Evolutionary conservation across 2,888 invertebrate genomes (phyloP).

Genomic region (Ashinkailepas kermadecensis): DNA sequence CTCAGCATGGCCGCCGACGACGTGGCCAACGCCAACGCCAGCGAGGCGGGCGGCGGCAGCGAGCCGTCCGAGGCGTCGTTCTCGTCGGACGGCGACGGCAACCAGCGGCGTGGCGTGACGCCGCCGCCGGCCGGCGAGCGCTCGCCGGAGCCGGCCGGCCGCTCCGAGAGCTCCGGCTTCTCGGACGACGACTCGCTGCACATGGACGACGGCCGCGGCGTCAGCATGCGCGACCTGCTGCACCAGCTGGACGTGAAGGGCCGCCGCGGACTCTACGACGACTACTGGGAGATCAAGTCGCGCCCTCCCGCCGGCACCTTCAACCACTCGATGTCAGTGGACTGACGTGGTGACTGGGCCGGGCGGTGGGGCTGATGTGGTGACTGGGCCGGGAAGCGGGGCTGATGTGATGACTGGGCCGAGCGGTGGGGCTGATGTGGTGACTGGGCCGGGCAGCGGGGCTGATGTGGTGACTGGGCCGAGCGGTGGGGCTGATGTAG

Average conservation of each 20-base stretch:
- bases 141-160: conserved; percentile 58
- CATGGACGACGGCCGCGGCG: conserved; percentile 42
- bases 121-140: conserved; percentile 32
- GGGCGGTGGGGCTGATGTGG: background rate
- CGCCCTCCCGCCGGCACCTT: conserved; percentile 81
- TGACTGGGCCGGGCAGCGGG: too few relatives aligned
- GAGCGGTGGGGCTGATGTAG: too few relatives aligned
- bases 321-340: conserved; percentile 66
- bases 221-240: conserved; percentile 65
- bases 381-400: conserved; percentile 41
- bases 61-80: conserved; percentile 16
- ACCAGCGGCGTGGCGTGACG: conserved; percentile 34
- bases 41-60: conserved; percentile 7
- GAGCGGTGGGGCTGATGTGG: too few relatives aligned
- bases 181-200: conserved; percentile 66
- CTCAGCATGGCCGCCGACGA: conserved; percentile 14
- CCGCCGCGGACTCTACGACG: conserved; percentile 70
- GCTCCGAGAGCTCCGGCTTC: conserved; percentile 58
- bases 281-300: conserved; percentile 79
- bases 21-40: conserved; percentile 1
- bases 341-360: too few relatives aligned
- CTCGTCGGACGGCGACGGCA: conserved; percentile 10
- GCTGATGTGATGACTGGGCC: background rate
- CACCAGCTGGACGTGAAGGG: conserved; percentile 66
- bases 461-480: too few relatives aligned